phyloP scores from a whole-genome alignment of 2,888 invertebrate species.

The Pseudoips prasinana region DNA sequence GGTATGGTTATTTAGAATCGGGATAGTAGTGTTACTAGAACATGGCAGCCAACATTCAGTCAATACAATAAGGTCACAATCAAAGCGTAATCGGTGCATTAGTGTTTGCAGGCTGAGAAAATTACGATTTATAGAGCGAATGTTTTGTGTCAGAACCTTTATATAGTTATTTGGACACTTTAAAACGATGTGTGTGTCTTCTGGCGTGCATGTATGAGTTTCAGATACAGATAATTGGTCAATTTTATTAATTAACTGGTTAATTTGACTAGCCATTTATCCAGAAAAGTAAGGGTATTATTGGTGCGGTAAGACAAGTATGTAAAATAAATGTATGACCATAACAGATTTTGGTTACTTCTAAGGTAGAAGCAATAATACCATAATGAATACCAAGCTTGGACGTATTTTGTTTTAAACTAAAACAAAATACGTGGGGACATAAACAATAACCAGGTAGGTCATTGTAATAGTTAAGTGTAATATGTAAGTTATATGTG shows the following conservation, averaged over 20 bases:
- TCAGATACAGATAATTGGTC: constrained; percentile 1
- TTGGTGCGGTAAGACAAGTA: not conserved
- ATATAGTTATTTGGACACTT: not conserved
- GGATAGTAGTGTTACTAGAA: not conserved
- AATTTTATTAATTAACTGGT: not conserved
- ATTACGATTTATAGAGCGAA: constrained; percentile 3
- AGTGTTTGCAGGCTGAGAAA: not conserved
- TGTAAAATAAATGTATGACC: no score
- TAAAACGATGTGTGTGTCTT: not conserved
- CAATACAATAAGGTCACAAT: not conserved
- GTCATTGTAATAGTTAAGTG: no score
- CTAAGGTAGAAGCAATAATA: not conserved
- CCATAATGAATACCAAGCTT: not conserved
- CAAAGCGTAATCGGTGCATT: not conserved
- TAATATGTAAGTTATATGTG: no score
- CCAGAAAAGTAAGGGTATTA: not conserved
- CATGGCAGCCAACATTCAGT: constrained; percentile 2
- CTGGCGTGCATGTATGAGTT: not conserved
- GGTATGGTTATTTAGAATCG: not conserved
- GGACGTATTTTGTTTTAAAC: not conserved
- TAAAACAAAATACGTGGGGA: no score
- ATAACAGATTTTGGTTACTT: no score
- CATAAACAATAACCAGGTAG: no score
- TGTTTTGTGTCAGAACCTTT: constrained; percentile 4
- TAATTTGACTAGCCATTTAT: not conserved